Evolutionary conservation across 2,113 vertebrate species (phyloP).

Genomic region (Mesembrinibis cayennensis): DNA sequence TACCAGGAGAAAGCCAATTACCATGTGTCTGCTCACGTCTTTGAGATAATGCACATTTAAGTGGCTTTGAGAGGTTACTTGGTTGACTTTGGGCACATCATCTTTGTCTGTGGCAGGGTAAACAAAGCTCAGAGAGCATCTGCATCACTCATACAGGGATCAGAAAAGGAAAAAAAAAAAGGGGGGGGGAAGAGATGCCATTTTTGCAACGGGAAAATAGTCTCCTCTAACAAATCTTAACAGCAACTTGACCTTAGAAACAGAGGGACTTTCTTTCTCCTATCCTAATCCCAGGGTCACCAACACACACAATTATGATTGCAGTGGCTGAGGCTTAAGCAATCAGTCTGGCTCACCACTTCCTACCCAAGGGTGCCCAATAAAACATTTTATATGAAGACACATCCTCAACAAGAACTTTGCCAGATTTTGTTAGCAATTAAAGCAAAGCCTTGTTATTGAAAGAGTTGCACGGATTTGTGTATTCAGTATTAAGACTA

Average conservation of each 20-base stretch:
- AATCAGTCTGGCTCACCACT: constrained; percentile 60
- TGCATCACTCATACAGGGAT: background rate
- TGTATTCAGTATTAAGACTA: background rate
- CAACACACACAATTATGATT: constrained; percentile 18
- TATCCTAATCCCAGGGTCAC: constrained; percentile 33
- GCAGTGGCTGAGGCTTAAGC: constrained; percentile 48
- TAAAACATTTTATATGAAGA: constrained; percentile 65
- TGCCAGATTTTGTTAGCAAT: constrained; percentile 57
- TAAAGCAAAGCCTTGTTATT: constrained; percentile 38
- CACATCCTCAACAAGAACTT: constrained; percentile 56
- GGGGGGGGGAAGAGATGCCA: background rate
- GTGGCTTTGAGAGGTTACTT: background rate
- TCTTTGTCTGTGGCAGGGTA: background rate
- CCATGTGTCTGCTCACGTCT: background rate
- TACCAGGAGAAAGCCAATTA: constrained; percentile 61
- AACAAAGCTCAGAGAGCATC: background rate
- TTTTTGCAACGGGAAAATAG: background rate
- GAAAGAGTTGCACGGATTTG: background rate
- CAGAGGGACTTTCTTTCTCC: constrained; percentile 1
- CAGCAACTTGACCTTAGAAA: background rate
- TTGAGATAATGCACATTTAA: background rate
- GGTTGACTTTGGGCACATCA: background rate
- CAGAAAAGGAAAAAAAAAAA: background rate
- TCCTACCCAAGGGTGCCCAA: constrained; percentile 61
- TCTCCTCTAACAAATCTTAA: background rate